A percentile compares a stretch with the other conserved stretches of the same genome.
Conservation (phyloP, 2,888 invertebrate species). For the Nysson spinosus region DNA sequence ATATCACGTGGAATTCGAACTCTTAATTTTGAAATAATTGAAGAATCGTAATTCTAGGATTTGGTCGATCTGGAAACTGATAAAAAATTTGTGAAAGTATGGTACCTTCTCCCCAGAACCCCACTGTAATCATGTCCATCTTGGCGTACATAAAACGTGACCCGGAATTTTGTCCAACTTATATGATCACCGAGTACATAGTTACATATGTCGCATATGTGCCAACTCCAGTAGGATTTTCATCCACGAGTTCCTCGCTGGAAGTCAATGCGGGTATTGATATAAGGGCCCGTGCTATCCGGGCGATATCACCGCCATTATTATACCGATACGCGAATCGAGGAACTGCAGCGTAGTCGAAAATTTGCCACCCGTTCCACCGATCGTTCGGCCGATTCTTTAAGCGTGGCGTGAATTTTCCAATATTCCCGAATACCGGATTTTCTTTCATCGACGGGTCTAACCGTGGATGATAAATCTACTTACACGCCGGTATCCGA, state of each 20-base stretch:
- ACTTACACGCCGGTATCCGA: slow-evolving; percentile 40
- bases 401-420: slow-evolving; percentile 21
- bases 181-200: too few relatives aligned
- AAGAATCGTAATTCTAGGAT: too few relatives aligned
- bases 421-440: slow-evolving; percentile 37
- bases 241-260: slow-evolving; percentile 48
- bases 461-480: slow-evolving; percentile 6
- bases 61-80: too few relatives aligned
- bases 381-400: slow-evolving; percentile 3
- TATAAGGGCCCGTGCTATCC: slow-evolving; percentile 38
- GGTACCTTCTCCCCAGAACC: too few relatives aligned
- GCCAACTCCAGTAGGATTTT: slow-evolving; percentile 18
- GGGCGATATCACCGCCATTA: slow-evolving; percentile 17
- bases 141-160: too few relatives aligned
- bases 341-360: slow-evolving; percentile 9
- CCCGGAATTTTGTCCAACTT: too few relatives aligned
- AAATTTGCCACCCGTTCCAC: slow-evolving; percentile 2
- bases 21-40: too few relatives aligned
- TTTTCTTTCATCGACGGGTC: slow-evolving; percentile 29
- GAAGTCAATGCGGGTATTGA: slow-evolving; percentile 57
- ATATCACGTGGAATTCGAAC: too few relatives aligned
- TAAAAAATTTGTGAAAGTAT: too few relatives aligned
- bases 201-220: too few relatives aligned
- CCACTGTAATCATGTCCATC: too few relatives aligned
- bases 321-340: slow-evolving; percentile 9